These are phyloP conservation scores for Syndactyla subalaris DNA, from an alignment of 2,797 vertebrate genomes.

Conservation along the genomic window DNA sequence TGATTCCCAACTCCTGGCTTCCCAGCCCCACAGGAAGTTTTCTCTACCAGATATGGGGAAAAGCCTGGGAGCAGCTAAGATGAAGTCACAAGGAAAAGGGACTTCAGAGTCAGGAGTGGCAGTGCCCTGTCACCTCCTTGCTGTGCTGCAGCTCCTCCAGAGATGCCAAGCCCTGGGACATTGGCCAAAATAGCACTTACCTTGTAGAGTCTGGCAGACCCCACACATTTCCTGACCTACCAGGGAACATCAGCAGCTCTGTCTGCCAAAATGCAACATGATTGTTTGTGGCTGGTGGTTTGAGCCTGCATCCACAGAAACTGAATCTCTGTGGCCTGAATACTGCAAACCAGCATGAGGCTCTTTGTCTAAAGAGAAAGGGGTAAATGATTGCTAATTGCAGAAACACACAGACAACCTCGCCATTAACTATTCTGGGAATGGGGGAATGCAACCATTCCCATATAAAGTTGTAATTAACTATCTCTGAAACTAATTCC, in stretches of 20 bases:
- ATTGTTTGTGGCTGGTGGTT: background rate
- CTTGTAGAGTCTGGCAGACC: slow-evolving; percentile 17
- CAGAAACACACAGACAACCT: background rate
- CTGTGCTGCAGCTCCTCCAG: background rate
- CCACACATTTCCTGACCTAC: background rate
- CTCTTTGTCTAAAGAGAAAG: background rate
- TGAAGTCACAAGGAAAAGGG: background rate
- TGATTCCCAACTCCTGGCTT: background rate
- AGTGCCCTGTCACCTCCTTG: background rate
- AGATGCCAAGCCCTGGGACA: slow-evolving; percentile 15
- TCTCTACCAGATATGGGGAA: background rate
- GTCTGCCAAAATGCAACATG: background rate
- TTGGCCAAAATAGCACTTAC: slow-evolving; percentile 52
- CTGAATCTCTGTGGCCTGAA: fast-evolving
- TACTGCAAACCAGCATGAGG: background rate
- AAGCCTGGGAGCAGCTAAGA: background rate
- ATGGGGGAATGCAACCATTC: background rate
- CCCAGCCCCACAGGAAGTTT: background rate
- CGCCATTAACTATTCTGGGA: background rate
- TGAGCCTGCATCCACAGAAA: background rate
- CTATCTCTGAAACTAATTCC: background rate
- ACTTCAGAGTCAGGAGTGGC: background rate
- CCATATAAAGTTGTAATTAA: background rate
- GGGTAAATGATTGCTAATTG: background rate
- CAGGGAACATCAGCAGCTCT: background rate